Conservation (phyloP, 2,888 invertebrate species). For the Dione juno region DNA sequence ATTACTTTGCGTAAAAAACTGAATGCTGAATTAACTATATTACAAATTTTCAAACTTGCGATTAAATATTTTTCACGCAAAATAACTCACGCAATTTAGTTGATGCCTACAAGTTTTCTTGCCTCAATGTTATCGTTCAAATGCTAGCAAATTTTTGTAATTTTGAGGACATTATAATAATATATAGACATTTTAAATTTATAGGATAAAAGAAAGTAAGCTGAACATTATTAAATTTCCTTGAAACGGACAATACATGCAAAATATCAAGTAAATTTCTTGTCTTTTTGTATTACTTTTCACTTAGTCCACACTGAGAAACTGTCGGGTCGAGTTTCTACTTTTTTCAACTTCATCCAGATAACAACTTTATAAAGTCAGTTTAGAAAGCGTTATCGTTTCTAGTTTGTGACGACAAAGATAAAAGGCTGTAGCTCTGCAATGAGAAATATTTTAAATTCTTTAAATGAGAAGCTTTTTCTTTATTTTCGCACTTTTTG, state of each 20-base stretch:
- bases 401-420: conserved; percentile 16
- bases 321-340: conserved; percentile 15
- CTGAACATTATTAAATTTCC: not conserved
- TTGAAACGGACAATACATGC: not conserved
- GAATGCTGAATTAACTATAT: too few species aligned
- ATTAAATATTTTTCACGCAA: too few species aligned
- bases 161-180: too few species aligned
- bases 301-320: conserved; percentile 8
- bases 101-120: too few species aligned
- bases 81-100: too few species aligned
- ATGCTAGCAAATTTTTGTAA: too few species aligned
- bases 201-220: too few species aligned
- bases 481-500: not conserved
- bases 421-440: conserved; percentile 8
- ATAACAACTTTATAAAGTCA: conserved; percentile 29
- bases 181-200: too few species aligned
- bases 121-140: too few species aligned
- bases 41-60: too few species aligned
- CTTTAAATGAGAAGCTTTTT: not conserved
- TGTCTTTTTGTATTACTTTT: conserved; percentile 17
- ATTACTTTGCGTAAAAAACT: too few species aligned
- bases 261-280: not conserved
- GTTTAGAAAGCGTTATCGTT: conserved; percentile 30
- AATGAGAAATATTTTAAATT: conserved; percentile 4
- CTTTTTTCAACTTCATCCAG: conserved; percentile 25